Conservation (phyloP, 2,113 vertebrate species). For the Nyctibius bracteatus region DNA sequence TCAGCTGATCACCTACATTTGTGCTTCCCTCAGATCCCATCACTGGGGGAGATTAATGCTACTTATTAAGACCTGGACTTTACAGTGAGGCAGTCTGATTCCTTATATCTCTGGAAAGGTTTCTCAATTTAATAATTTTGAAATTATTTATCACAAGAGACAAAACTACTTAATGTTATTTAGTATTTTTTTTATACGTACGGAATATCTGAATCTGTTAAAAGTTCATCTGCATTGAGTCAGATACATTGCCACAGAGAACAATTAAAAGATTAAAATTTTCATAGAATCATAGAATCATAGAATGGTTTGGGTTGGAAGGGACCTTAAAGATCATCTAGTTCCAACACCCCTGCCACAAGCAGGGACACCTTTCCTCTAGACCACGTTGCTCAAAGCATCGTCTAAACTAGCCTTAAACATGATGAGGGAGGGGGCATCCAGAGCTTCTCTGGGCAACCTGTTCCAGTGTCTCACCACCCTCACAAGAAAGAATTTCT, state of each 20-base stretch:
- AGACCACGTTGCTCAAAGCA: too few relatives aligned
- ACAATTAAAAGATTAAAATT: not conserved
- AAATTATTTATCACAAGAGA: not conserved
- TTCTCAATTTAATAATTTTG: not conserved
- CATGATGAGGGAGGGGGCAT: too few relatives aligned
- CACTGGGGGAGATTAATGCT: constrained; percentile 59
- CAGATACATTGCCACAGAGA: not conserved
- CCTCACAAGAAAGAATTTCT: too few relatives aligned
- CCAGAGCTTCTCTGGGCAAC: too few relatives aligned
- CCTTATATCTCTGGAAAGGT: constrained; percentile 35
- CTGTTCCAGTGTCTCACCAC: too few relatives aligned
- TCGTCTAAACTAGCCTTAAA: too few relatives aligned
- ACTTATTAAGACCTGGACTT: constrained; percentile 17
- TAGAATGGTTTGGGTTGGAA: too few relatives aligned
- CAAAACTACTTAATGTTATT: not conserved
- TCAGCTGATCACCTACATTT: constrained; percentile 60
- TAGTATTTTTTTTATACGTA: not conserved
- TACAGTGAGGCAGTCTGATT: constrained; percentile 64
- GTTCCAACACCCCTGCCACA: too few relatives aligned
- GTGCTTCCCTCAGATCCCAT: constrained; percentile 57
- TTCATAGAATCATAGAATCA: too few relatives aligned
- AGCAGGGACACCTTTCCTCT: too few relatives aligned
- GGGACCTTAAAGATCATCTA: too few relatives aligned
- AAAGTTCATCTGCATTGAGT: not conserved
- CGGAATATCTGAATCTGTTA: not conserved